A percentile compares a stretch with the other conserved stretches of the same genome.
These are phyloP conservation scores for Calypte anna DNA, from an alignment of 2,113 vertebrate species.

Conservation along the genomic window DNA sequence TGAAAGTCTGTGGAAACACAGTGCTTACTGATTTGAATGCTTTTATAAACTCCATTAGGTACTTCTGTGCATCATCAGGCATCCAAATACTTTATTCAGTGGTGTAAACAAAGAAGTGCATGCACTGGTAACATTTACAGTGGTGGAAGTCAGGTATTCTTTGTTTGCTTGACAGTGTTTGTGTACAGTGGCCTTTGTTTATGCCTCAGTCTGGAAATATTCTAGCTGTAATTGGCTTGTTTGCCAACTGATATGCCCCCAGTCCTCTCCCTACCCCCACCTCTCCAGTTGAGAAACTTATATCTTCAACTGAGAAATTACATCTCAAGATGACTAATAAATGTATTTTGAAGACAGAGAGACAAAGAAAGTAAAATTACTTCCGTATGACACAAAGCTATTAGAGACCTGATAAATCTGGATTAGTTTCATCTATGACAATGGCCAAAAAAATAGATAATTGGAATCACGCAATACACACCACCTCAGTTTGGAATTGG, in stretches of 20 bases:
- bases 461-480: slow-evolving; percentile 50
- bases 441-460: slow-evolving; percentile 46
- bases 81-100: background rate
- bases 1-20: background rate
- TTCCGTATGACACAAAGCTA: background rate
- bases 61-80: background rate
- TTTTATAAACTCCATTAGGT: background rate
- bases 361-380: slow-evolving; percentile 51
- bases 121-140: background rate
- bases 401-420: slow-evolving; percentile 16
- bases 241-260: slow-evolving; percentile 38
- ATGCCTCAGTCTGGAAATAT: background rate
- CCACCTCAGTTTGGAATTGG: slow-evolving; percentile 64
- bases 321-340: slow-evolving; percentile 50
- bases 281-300: too few species aligned
- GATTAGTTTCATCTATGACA: slow-evolving; percentile 34
- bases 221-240: background rate
- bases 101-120: background rate
- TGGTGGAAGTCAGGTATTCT: background rate
- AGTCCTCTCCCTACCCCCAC: too few species aligned
- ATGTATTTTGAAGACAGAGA: slow-evolving; percentile 41
- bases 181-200: background rate
- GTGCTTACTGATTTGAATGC: background rate
- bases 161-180: too few species aligned
- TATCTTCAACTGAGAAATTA: background rate